Base-by-base conservation (phyloP, 2,888 invertebrate species). In the Lycaena phlaeas region DNA sequence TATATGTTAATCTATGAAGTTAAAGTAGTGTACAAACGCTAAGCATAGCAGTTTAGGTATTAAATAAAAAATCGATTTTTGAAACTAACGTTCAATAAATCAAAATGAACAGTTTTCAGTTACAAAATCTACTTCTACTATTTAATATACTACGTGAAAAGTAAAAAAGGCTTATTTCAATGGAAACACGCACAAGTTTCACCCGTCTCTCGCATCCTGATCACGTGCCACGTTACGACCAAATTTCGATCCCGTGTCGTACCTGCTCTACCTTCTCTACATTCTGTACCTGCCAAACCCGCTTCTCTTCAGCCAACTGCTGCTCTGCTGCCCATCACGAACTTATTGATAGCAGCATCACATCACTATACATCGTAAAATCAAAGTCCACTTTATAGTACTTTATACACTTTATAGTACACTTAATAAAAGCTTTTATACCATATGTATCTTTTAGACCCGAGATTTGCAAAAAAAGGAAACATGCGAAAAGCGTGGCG, bases 401-500 rank as follows among this genome's bases (percentile, higher is more conserved):
- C 51, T n/a, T n/a, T n/a, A n/a, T n/a, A n/a, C 49, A 48, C 68
- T 71, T 67, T 68, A 71, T 67, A 54, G 51, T 57, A 46, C 51
- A n/a, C n/a, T 59, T 59, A 60, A 59, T 57, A 50, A 31, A 31
- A 17, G 3, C 5, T 11, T 38, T 38, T 12, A 38, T 27, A 10
- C 40, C 14, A 6, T 31, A 11, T 41, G 2, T 38, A 34, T 38
- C 27, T 36, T 43, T 27, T 18, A n/a, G 26, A 22, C 29, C 28
- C 14, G 53, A 56, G 28, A 4, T 17, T 34, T 3, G 18, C 6
- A 11, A 22, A 34, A 11, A 34, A 34, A 34, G 7, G 62, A 61
- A 68, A 82, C 81, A 82, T 54, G 78, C 65, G 63, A 81, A 81
- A 77, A 67, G 77, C 81, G 81, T 78, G 82, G 77, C 71, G 49